A percentile compares a stretch with the other conserved stretches of the same genome.
phyloP scores from a whole-genome alignment of 2,888 invertebrate genomes.

The Athalia circularis region DNA sequence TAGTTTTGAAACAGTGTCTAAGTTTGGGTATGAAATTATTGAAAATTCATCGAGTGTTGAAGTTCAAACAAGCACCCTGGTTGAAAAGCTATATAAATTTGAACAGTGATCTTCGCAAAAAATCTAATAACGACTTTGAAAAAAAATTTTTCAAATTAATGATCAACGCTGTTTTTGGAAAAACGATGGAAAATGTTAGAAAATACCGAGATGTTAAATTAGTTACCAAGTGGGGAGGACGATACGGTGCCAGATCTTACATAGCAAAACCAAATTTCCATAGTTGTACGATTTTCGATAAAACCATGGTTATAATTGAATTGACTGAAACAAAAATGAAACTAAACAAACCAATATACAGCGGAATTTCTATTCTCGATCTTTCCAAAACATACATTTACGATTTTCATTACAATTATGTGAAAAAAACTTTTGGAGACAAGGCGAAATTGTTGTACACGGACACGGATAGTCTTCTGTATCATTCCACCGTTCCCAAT shows the following conservation, averaged over 20 bases:
- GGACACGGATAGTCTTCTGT: conserved; percentile 63
- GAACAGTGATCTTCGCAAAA: conserved; percentile 64
- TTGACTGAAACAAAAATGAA: conserved; percentile 37
- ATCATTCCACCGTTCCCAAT: conserved; percentile 64
- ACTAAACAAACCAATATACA: conserved; percentile 52
- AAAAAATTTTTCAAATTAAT: conserved; percentile 69
- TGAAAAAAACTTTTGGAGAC: conserved; percentile 34
- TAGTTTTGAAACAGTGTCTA: conserved; percentile 57
- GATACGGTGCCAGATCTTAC: conserved; percentile 50
- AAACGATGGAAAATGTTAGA: conserved; percentile 63
- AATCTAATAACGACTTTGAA: conserved; percentile 63
- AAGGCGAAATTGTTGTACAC: conserved; percentile 58
- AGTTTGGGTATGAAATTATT: conserved; percentile 56
- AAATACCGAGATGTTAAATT: conserved; percentile 62
- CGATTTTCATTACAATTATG: conserved; percentile 50
- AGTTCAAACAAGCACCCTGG: conserved; percentile 67
- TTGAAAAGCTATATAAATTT: conserved; percentile 66
- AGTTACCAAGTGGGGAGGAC: conserved; percentile 59
- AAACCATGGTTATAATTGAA: conserved; percentile 44
- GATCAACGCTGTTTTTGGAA: conserved; percentile 68
- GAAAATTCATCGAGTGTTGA: conserved; percentile 63
- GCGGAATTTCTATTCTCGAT: conserved; percentile 44
- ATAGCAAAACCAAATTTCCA: conserved; percentile 60
- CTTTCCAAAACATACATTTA: conserved; percentile 48
- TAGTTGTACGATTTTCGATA: conserved; percentile 57